Evolutionary conservation across 1,140 invertebrate genomes (phyloP).

Genomic region (Colletes latitarsis): DNA sequence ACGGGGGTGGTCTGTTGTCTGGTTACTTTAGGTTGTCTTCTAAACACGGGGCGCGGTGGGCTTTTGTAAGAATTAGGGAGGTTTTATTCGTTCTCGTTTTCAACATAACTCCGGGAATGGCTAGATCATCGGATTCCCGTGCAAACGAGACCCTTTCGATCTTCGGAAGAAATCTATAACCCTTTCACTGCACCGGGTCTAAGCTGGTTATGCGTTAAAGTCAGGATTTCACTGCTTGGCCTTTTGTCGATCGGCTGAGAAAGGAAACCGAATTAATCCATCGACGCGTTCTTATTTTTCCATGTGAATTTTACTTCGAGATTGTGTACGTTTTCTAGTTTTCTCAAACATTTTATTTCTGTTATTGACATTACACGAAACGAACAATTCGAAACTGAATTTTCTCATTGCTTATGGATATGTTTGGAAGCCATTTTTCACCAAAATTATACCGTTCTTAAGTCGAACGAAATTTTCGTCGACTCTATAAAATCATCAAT

Average conservation of each 20-base stretch:
- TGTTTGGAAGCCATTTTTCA: too few species aligned
- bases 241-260: background rate
- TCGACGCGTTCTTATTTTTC: too few species aligned
- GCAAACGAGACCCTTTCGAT: constrained; percentile 32
- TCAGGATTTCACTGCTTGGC: background rate
- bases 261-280: background rate
- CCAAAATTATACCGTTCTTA: too few species aligned
- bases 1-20: constrained; percentile 62
- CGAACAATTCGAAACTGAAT: too few species aligned
- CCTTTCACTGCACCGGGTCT: constrained; percentile 14
- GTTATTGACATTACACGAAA: too few species aligned
- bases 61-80: constrained; percentile 67
- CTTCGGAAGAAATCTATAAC: constrained; percentile 15
- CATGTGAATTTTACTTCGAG: too few species aligned
- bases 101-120: constrained; percentile 28
- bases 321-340: too few species aligned
- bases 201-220: constrained; percentile 22
- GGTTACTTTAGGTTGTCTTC: constrained; percentile 11
- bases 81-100: constrained; percentile 48
- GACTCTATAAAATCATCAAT: too few species aligned
- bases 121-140: constrained; percentile 30
- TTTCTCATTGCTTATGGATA: too few species aligned
- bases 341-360: too few species aligned
- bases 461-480: too few species aligned
- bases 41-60: constrained; percentile 50